A percentile compares a stretch with the other conserved stretches of the same genome.
Evolutionary conservation across 1,140 invertebrate genomes (phyloP).

Genomic region (Epicauta chinensis): DNA sequence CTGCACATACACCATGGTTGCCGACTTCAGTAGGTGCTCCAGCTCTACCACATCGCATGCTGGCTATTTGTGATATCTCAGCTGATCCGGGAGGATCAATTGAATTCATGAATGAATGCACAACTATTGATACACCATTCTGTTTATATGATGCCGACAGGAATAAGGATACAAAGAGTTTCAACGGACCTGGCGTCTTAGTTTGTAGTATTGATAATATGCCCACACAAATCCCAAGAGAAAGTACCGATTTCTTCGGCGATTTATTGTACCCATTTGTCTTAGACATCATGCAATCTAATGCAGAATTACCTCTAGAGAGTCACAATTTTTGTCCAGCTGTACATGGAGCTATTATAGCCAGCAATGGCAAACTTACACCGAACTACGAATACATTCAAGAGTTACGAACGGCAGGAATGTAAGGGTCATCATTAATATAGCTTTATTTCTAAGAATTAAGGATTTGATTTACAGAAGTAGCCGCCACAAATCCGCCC

Average conservation of each 20-base stretch:
- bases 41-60: constrained; percentile 80
- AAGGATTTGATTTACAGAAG: constrained; percentile 40
- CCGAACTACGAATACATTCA: constrained; percentile 93
- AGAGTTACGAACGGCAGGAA: constrained; percentile 65
- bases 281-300: constrained; percentile 83
- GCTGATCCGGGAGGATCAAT: constrained; percentile 95
- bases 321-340: constrained; percentile 70
- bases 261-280: constrained; percentile 86
- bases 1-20: constrained; percentile 87
- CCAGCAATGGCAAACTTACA: constrained; percentile 89
- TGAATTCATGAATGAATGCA: constrained; percentile 99
- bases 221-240: constrained; percentile 96
- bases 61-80: constrained; percentile 95
- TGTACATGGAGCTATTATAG: constrained; percentile 90
- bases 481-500: constrained; percentile 51
- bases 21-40: constrained; percentile 80
- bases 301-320: constrained; percentile 77
- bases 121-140: constrained; percentile 98
- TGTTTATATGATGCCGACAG: constrained; percentile 97
- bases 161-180: constrained; percentile 94
- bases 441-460: too few relatives aligned
- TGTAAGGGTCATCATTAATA: too few relatives aligned
- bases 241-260: constrained; percentile 97
- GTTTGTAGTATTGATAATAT: constrained; percentile 99
- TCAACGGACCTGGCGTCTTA: constrained; percentile 92